Evolutionary conservation across 2,888 invertebrate genomes (phyloP).

Genomic region (Sphaerophoria rueppellii): DNA sequence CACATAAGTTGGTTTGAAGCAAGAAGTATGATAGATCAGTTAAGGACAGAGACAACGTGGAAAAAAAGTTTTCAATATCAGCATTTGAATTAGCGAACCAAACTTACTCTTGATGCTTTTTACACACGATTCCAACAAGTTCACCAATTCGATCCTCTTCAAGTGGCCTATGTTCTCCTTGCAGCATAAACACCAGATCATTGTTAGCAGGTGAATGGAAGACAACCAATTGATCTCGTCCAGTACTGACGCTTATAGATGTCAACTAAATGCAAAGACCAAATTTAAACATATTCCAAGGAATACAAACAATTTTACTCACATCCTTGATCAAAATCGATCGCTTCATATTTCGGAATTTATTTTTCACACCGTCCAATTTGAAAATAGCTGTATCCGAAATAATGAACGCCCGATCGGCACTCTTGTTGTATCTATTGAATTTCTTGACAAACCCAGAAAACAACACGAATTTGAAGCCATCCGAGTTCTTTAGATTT

Average conservation of each 20-base stretch:
- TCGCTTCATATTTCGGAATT: constrained; percentile 93
- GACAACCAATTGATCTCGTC: constrained; percentile 92
- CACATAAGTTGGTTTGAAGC: no score
- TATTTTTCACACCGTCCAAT: constrained; percentile 88
- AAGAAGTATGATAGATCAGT: no score
- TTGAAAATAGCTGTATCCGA: constrained; percentile 94
- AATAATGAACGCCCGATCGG: constrained; percentile 93
- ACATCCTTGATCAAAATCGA: constrained; percentile 91
- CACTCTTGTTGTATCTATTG: constrained; percentile 87
- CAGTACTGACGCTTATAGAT: constrained; percentile 92
- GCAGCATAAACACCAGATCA: constrained; percentile 93
- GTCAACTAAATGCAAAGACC: constrained; percentile 85
- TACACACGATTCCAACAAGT: constrained; percentile 90
- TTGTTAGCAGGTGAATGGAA: constrained; percentile 94
- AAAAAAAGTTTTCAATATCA: no score
- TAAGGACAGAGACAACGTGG: no score
- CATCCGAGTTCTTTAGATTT: constrained; percentile 86
- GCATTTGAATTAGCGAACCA: no score
- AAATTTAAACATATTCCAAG: background rate
- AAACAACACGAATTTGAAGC: constrained; percentile 84
- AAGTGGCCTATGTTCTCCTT: constrained; percentile 79
- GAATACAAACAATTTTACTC: constrained; percentile 57
- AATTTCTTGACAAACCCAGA: constrained; percentile 81
- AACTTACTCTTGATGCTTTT: constrained; percentile 90
- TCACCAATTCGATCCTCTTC: constrained; percentile 93